Base-by-base conservation (phyloP, 2,888 invertebrate species). In the Archaeoteleia sp. region DNA sequence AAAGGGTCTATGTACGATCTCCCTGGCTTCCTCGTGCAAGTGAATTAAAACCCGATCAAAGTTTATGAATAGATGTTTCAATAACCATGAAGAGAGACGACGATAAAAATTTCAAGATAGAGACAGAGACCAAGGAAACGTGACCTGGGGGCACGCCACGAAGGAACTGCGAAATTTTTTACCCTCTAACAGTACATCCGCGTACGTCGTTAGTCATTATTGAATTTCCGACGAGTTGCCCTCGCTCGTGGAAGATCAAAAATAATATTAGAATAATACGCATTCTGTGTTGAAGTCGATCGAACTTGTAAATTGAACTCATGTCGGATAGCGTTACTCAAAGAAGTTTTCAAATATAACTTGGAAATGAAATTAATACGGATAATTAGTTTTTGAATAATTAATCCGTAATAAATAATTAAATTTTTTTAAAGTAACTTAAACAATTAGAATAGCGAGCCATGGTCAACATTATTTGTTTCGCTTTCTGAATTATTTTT, bases 41-140 rank as follows among this genome's bases (percentile, higher is more conserved):
- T 77, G 74, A 78, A 82, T 82, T 82, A 82, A 82, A 82, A 82
- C 73, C 80, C 77, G 81, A 82, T 82, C 81, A 81, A 81, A 82
- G 76, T 81, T 82, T 74, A 76, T 78, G 78, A 81, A 80, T 78
- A 74, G 78, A 78, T 72, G 77, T 76, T 81, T 80, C 77, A 77
- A 78, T 80, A 78, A 80, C 74, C 74, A 72, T 42, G 60, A 68
- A 70, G 61, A 54, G 29, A 58, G 49, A 53, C 15, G 49, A 40
- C 23, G 53, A 45, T 49, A 57, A 67, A 60, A 68, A 67, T 35
- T 23, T 27, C 60, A 27, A 25, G 14, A 25, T 29, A 32, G 51
- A 63, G 49, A 54, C 39, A 43, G 42, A 58, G 62, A 66, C 42
- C 54, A 54, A 51, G 53, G 39, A 14, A 60, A 54, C 62, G 45